phyloP scores from a whole-genome alignment of 92 coral and sea anemone species.

The Zoanthus sansibaricus region DNA sequence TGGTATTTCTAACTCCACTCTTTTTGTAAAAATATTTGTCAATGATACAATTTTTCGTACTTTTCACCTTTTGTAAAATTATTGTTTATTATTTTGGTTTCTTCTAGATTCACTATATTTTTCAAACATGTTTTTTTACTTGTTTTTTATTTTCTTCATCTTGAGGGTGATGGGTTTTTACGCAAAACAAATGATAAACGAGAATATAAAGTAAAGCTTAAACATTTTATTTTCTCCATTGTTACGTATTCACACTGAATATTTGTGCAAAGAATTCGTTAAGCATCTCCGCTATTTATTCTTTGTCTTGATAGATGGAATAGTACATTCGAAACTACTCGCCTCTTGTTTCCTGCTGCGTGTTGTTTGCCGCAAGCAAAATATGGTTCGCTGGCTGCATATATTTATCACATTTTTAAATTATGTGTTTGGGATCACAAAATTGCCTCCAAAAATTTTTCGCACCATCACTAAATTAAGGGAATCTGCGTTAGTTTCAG shows the following conservation, averaged over 20 bases:
- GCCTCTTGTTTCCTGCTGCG: background rate
- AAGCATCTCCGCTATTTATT: constrained; percentile 17
- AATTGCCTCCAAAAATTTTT: background rate
- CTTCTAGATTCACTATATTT: too few species aligned
- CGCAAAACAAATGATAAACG: too few species aligned
- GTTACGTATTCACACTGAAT: background rate
- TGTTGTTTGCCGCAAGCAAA: background rate
- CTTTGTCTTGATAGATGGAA: constrained; percentile 36
- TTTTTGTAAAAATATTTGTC: too few species aligned
- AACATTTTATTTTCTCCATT: too few species aligned
- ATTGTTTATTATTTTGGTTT: too few species aligned
- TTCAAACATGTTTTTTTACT: too few species aligned
- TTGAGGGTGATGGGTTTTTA: too few species aligned
- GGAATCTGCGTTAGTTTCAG: background rate
- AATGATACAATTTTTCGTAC: too few species aligned
- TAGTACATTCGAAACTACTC: background rate
- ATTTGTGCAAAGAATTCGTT: background rate
- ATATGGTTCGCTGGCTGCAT: background rate
- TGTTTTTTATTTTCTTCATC: too few species aligned
- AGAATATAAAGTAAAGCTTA: too few species aligned
- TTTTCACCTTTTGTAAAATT: too few species aligned
- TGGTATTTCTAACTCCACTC: too few species aligned
- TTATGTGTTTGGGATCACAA: background rate
- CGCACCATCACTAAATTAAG: background rate
- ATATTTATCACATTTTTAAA: background rate